These are phyloP conservation scores for Drosophila mauritiana DNA, from an alignment of 1,140 invertebrate genomes.

Conservation along the genomic window DNA sequence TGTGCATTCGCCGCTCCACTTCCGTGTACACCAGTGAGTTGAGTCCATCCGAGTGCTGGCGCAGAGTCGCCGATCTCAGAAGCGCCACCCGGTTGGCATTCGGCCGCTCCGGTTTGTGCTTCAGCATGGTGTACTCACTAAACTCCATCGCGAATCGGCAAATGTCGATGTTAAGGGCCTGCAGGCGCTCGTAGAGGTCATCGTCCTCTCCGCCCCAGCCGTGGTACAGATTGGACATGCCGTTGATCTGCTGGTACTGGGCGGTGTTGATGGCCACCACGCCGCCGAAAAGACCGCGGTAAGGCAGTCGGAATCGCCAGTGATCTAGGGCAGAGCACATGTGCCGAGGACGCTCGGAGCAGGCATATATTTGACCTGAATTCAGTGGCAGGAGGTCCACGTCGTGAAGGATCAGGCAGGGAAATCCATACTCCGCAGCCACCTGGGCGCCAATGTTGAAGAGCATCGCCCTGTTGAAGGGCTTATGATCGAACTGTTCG, in stretches of 20 bases:
- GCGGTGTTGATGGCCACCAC: conserved; percentile 89
- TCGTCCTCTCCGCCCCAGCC: conserved; percentile 97
- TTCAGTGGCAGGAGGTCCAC: conserved; percentile 97
- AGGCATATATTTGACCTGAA: conserved; percentile 95
- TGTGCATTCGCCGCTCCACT: conserved; percentile 86
- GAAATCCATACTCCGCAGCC: conserved; percentile 89
- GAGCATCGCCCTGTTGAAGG: conserved; percentile 97
- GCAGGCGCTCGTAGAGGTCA: conserved; percentile 91
- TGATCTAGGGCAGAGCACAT: conserved; percentile 97
- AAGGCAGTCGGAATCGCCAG: conserved; percentile 92
- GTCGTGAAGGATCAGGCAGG: conserved; percentile 97
- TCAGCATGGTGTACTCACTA: conserved; percentile 92
- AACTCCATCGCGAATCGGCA: conserved; percentile 89
- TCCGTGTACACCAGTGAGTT: conserved; percentile 89
- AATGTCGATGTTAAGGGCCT: conserved; percentile 86
- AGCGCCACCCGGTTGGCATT: conserved; percentile 70
- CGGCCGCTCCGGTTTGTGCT: conserved; percentile 87
- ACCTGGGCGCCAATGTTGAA: conserved; percentile 96
- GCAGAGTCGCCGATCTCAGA: conserved; percentile 85
- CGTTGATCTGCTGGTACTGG: conserved; percentile 93
- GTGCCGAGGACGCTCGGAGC: conserved; percentile 93
- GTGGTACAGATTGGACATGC: conserved; percentile 93
- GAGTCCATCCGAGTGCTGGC: conserved; percentile 89
- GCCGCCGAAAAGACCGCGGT: conserved; percentile 90
- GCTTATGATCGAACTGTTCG: conserved; percentile 91